A percentile compares a stretch with the other conserved stretches of the same genome.
Evolutionary conservation across 2,113 vertebrate species (phyloP).

Genomic region (Embiotoca jacksoni): DNA sequence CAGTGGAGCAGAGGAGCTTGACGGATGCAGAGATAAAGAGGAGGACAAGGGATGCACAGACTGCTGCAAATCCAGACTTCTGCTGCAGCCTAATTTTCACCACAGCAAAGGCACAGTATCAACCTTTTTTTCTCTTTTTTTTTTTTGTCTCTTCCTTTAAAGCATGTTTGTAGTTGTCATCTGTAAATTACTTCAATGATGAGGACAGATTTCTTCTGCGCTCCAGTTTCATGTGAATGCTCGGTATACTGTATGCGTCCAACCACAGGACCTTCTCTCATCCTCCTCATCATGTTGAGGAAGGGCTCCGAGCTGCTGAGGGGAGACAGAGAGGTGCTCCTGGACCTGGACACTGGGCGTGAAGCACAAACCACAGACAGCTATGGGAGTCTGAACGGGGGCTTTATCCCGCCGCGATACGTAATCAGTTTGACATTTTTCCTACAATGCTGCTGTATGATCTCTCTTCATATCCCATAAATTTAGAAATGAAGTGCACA

Average conservation of each 20-base stretch:
- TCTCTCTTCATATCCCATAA: background rate
- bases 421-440: slow-evolving; percentile 74
- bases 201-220: background rate
- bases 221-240: slow-evolving; percentile 9
- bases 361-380: slow-evolving; percentile 69
- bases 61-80: slow-evolving; percentile 58
- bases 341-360: slow-evolving; percentile 73
- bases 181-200: slow-evolving; percentile 10
- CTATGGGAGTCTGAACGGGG: slow-evolving; percentile 80
- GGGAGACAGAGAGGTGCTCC: slow-evolving; percentile 79
- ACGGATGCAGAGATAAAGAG: slow-evolving; percentile 63
- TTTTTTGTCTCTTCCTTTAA: slow-evolving; percentile 13
- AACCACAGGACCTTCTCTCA: slow-evolving; percentile 7
- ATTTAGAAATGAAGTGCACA: background rate
- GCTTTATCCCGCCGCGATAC: slow-evolving; percentile 78
- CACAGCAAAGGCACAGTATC: slow-evolving; percentile 41
- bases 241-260: slow-evolving; percentile 19
- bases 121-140: background rate
- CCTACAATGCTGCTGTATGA: slow-evolving; percentile 3
- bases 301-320: slow-evolving; percentile 70
- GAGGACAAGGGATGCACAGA: slow-evolving; percentile 53
- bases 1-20: slow-evolving; percentile 50
- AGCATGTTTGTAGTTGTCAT: background rate
- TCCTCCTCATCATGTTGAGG: slow-evolving; percentile 77
- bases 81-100: slow-evolving; percentile 37